Conservation (phyloP, 2,113 vertebrate species). For the Collichthys lucidus region DNA sequence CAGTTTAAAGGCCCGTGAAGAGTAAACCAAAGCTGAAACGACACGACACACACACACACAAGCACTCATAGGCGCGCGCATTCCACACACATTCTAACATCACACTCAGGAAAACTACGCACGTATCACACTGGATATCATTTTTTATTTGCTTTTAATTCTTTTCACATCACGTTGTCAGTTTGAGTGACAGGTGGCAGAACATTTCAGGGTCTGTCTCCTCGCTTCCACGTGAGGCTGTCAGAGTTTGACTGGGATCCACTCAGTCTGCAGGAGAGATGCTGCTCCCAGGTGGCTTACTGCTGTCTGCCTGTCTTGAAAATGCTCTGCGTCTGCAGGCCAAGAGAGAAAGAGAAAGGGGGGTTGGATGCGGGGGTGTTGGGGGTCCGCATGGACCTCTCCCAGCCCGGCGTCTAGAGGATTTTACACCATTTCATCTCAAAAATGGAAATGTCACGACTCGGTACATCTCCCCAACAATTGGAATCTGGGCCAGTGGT, state of each 20-base stretch:
- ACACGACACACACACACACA: not conserved
- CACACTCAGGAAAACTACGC: slow-evolving; percentile 35
- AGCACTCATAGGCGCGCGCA: not conserved
- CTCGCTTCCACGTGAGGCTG: slow-evolving; percentile 79
- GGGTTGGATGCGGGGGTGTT: not conserved
- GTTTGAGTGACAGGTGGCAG: slow-evolving; percentile 86
- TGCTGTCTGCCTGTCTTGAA: slow-evolving; percentile 84
- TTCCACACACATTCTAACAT: slow-evolving; percentile 24
- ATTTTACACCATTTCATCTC: slow-evolving; percentile 83
- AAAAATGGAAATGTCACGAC: slow-evolving; percentile 81
- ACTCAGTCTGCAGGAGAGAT: slow-evolving; percentile 79
- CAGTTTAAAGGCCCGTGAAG: slow-evolving; percentile 21
- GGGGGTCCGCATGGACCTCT: slow-evolving; percentile 76
- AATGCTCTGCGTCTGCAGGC: slow-evolving; percentile 78
- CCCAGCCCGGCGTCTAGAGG: slow-evolving; percentile 75
- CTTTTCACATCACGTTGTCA: slow-evolving; percentile 81
- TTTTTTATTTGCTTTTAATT: slow-evolving; percentile 82
- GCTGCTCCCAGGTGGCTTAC: slow-evolving; percentile 80
- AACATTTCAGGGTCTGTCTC: slow-evolving; percentile 85
- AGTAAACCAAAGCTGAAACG: slow-evolving; percentile 2
- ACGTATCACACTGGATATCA: slow-evolving; percentile 46
- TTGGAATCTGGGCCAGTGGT: slow-evolving; percentile 80
- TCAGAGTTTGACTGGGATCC: slow-evolving; percentile 82
- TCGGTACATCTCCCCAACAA: slow-evolving; percentile 78
- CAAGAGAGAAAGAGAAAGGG: slow-evolving; percentile 50